Evolutionary conservation across 2,888 invertebrate species (phyloP).

Genomic region (Idaea dimidiata): DNA sequence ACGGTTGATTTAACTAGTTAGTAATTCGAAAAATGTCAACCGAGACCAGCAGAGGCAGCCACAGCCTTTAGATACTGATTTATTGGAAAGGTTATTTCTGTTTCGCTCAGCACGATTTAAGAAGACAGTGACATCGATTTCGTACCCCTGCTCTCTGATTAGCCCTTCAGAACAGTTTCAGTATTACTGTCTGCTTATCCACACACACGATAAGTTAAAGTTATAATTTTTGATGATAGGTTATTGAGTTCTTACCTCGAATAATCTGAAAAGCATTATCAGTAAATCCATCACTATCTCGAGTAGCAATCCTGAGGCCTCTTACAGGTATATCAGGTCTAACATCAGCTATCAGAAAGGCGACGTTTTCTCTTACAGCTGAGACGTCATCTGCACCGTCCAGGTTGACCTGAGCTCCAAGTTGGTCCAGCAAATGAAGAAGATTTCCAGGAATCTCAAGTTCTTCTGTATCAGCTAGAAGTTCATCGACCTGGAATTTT

Average conservation of each 20-base stretch:
- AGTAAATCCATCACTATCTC: constrained; percentile 45
- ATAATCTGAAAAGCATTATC: constrained; percentile 56
- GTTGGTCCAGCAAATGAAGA: constrained; percentile 56
- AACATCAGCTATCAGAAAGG: constrained; percentile 59
- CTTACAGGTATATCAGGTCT: constrained; percentile 48
- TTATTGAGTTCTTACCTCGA: constrained; percentile 38
- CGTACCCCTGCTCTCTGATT: too few species aligned
- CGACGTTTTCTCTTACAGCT: constrained; percentile 55
- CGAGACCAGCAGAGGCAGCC: too few species aligned
- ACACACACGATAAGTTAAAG: too few species aligned
- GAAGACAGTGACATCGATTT: too few species aligned
- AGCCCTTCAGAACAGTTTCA: background rate
- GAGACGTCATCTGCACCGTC: constrained; percentile 42
- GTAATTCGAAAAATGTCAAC: too few species aligned
- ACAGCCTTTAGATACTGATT: too few species aligned
- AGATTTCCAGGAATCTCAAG: constrained; percentile 57
- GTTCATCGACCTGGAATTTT: constrained; percentile 53
- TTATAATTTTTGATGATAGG: too few species aligned
- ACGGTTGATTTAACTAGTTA: too few species aligned
- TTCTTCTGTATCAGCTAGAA: constrained; percentile 45
- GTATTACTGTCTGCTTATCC: background rate
- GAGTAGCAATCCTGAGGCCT: constrained; percentile 56
- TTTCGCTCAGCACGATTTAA: too few species aligned
- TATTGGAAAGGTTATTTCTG: too few species aligned
- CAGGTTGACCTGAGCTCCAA: constrained; percentile 54